A percentile compares a stretch with the other conserved stretches of the same genome.
These are phyloP conservation scores for Hypolimnas misippus DNA, from an alignment of 2,888 invertebrate genomes.

Conservation along the genomic window DNA sequence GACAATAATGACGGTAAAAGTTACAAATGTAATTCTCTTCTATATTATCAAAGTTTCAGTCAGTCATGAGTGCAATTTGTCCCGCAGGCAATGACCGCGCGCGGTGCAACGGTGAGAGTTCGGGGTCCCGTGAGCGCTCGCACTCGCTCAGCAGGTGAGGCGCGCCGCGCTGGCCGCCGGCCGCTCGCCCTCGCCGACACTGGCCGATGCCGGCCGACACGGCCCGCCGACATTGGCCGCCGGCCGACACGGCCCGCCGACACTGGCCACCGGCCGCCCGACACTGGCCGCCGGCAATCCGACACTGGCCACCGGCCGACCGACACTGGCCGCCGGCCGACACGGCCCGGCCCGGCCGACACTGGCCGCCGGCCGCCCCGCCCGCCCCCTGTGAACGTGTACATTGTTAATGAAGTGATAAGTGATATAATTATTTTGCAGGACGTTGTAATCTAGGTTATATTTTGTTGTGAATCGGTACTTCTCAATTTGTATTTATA, in stretches of 20 bases:
- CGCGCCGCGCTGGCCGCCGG: conserved; percentile 45
- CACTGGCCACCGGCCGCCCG: no score
- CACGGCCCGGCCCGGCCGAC: conserved; percentile 22
- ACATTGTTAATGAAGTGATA: conserved; percentile 77
- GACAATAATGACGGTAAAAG: no score
- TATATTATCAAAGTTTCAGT: no score
- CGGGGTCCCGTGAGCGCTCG: conserved; percentile 72
- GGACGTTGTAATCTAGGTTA: conserved; percentile 78
- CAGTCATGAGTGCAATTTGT: background rate
- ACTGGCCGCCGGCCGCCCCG: no score
- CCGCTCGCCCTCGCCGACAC: conserved; percentile 42
- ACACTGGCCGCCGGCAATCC: conserved; percentile 25
- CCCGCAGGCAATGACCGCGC: conserved; percentile 77
- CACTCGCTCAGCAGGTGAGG: conserved; percentile 90
- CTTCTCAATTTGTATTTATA: conserved; percentile 84
- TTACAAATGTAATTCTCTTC: no score
- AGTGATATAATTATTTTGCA: conserved; percentile 77
- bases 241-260: conserved; percentile 26
- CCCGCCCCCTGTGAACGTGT: conserved; percentile 59
- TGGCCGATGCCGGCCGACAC: conserved; percentile 36
- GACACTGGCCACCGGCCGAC: conserved; percentile 27
- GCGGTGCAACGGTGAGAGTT: conserved; percentile 68
- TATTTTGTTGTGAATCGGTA: conserved; percentile 82
- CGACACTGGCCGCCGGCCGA: conserved; percentile 31
- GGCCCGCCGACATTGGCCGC: conserved; percentile 20